These are phyloP conservation scores for Toxotes jaculatrix DNA, from an alignment of 2,113 vertebrate genomes.

Conservation along the genomic window DNA sequence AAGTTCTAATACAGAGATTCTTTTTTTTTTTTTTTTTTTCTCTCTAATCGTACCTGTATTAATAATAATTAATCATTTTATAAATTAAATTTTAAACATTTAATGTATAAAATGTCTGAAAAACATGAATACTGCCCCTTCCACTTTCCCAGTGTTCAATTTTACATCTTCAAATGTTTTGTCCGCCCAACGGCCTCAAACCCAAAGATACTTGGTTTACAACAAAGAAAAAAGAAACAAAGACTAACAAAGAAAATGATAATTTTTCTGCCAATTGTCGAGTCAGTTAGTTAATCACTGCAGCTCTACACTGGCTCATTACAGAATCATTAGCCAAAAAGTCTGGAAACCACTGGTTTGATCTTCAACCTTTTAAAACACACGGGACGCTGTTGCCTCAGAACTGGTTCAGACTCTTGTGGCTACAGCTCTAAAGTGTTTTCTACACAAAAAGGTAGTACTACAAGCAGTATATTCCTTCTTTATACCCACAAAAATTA, in stretches of 20 bases:
- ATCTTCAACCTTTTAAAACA: background rate
- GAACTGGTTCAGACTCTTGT: background rate
- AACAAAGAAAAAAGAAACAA: too few species aligned
- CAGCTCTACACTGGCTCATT: background rate
- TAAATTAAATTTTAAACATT: too few species aligned
- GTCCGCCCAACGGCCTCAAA: too few species aligned
- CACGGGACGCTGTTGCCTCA: background rate
- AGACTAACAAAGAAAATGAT: too few species aligned
- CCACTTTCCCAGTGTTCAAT: background rate
- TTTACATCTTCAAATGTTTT: background rate
- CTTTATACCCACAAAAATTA: too few species aligned
- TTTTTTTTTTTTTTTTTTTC: background rate
- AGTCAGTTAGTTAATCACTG: background rate
- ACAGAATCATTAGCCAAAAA: background rate
- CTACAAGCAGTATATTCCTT: too few species aligned
- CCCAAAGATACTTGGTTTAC: background rate
- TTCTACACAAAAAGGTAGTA: too few species aligned
- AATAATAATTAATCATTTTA: too few species aligned
- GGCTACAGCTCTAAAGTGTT: background rate
- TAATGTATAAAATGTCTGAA: background rate
- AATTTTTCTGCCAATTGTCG: too few species aligned
- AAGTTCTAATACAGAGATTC: too few species aligned
- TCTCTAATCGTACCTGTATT: too few species aligned
- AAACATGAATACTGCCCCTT: background rate
- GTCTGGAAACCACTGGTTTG: too few species aligned